These are phyloP conservation scores for Platycheirus albimanus DNA, from an alignment of 2,888 invertebrate genomes.

Conservation along the genomic window DNA sequence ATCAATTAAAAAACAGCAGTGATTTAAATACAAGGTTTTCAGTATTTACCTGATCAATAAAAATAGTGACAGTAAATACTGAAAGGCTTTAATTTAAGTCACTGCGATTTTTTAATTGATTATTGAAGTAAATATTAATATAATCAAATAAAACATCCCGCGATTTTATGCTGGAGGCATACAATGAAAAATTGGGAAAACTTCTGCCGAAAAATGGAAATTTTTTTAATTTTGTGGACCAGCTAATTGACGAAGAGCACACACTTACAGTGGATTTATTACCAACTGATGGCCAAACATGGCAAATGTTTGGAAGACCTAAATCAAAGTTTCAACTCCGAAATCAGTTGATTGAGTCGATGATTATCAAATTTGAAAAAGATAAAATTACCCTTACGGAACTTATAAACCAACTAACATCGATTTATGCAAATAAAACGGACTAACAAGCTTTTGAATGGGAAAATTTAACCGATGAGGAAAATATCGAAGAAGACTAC, in stretches of 20 bases:
- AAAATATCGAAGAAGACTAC: not conserved
- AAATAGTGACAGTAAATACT: no score
- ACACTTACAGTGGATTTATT: not conserved
- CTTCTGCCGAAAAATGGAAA: not conserved
- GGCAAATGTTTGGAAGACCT: not conserved
- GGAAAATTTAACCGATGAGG: not conserved
- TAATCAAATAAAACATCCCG: no score
- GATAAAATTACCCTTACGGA: not conserved
- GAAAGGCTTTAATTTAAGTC: no score
- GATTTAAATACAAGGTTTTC: no score
- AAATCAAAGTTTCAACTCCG: not conserved
- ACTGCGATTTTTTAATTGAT: no score
- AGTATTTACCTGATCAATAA: no score
- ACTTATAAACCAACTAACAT: not conserved
- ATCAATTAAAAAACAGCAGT: no score
- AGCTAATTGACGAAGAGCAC: not conserved
- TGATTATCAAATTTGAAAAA: not conserved
- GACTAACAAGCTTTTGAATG: not conserved
- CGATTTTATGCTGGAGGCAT: not conserved
- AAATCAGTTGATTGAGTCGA: not conserved
- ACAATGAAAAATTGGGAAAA: not conserved
- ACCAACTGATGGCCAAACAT: not conserved
- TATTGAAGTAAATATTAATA: no score
- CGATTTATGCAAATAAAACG: not conserved
- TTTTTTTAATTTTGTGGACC: not conserved